phyloP scores from a whole-genome alignment of 2,113 vertebrate species.

The Synodontis membranacea region DNA sequence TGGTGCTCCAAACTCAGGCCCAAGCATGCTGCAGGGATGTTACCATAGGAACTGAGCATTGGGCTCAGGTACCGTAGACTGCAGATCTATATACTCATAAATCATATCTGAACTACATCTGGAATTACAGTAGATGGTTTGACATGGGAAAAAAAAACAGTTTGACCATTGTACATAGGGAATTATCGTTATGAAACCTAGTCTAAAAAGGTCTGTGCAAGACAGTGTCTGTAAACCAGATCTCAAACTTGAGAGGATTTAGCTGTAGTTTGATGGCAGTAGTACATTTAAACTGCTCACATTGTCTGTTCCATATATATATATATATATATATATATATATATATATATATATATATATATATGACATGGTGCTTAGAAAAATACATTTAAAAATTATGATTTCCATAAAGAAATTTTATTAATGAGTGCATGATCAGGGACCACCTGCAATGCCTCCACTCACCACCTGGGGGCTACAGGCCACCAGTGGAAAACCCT shows the following conservation, averaged over 20 bases:
- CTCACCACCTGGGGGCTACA: too few species aligned
- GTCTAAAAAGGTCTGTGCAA: neutral
- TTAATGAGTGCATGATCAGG: too few species aligned
- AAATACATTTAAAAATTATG: too few species aligned
- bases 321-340: too few species aligned
- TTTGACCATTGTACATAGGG: neutral
- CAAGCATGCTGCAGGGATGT: slow-evolving; percentile 29
- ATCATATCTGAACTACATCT: slow-evolving; percentile 2
- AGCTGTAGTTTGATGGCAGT: neutral
- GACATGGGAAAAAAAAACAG: neutral
- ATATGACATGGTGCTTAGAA: too few species aligned
- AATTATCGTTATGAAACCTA: neutral
- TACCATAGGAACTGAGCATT: slow-evolving; percentile 50
- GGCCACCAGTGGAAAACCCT: too few species aligned
- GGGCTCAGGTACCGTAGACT: slow-evolving; percentile 14
- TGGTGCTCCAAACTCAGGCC: slow-evolving; percentile 46
- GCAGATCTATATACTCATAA: neutral
- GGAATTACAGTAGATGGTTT: neutral
- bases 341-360: too few species aligned
- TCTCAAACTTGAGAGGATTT: neutral
- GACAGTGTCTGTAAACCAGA: neutral
- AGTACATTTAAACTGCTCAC: neutral
- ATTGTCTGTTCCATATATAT: neutral
- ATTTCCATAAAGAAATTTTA: too few species aligned
- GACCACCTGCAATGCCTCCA: too few species aligned